Evolutionary conservation across 2,888 invertebrate genomes (phyloP).

Genomic region (Epinotia nisella): DNA sequence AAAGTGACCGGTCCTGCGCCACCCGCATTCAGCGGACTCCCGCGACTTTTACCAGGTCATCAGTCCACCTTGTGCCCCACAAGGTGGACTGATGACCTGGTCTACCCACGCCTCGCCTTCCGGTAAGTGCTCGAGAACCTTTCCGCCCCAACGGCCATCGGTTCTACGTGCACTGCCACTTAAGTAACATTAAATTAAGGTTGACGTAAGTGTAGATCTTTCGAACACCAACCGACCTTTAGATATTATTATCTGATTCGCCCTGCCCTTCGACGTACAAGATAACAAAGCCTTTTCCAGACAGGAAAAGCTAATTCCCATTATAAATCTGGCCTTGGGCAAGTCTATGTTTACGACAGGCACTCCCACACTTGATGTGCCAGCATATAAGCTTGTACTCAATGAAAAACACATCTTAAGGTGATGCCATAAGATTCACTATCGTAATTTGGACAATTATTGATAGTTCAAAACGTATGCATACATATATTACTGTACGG

Average conservation of each 20-base stretch:
- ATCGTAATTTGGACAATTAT: background rate
- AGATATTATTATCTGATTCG: background rate
- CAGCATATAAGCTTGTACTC: constrained; percentile 18
- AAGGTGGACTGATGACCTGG: too few relatives aligned
- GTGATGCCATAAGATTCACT: background rate
- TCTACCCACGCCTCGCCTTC: too few relatives aligned
- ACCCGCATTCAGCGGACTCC: too few relatives aligned
- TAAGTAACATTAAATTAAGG: too few relatives aligned
- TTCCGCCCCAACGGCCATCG: too few relatives aligned
- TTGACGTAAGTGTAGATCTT: too few relatives aligned
- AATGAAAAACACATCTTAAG: constrained; percentile 12
- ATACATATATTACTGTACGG: background rate
- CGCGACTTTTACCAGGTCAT: too few relatives aligned
- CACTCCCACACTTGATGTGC: constrained; percentile 21
- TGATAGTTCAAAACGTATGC: background rate
- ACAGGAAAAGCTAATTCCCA: constrained; percentile 22
- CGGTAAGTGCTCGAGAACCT: too few relatives aligned
- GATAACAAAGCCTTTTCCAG: constrained; percentile 5
- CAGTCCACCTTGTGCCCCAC: too few relatives aligned
- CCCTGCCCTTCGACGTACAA: constrained; percentile 2
- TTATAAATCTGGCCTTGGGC: constrained; percentile 18
- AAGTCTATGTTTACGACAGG: constrained; percentile 16
- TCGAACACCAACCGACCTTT: too few relatives aligned
- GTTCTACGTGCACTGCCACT: too few relatives aligned
- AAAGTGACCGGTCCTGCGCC: too few relatives aligned